Base-by-base conservation (phyloP, 2,888 invertebrate species). In the Parascotia fuliginaria region DNA sequence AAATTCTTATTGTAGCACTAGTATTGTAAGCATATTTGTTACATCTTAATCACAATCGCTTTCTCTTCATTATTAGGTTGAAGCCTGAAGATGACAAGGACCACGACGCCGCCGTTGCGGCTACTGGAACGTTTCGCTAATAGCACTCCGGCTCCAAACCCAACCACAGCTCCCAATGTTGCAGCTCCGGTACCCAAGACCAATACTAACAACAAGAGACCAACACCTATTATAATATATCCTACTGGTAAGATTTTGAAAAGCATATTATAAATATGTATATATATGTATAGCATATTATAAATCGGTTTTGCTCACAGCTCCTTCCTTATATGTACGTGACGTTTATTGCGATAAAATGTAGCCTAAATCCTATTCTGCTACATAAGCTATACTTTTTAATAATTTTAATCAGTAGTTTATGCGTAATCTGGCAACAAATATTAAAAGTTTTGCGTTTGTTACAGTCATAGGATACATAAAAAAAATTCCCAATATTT, bases 171-270 rank as follows among this genome's bases (percentile, higher is more conserved):
- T 13, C 68, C 79, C 34, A 73, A 67, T 60, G 78, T 73, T 44
- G 77, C 77, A 9, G 65, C 76, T 5, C 54, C 73, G 2, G 82
- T 82, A 9, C 83, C 81, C 46, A 89, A 89, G 56, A 77, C 83
- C 32, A 78, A 66, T 49, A 64, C 81, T 49, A 87, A 83, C 68
- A 95, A 94, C 75, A 96, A 96, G 83, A 93, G 95, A 71, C 95
- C 96, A 53, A 94, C 86, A 4, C 84, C 95, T 22, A 94, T 96
- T 75, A 93, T 95, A 70, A 93, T 96, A 49, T 78, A 79, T 39
- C 76, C 79, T 9, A 56, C 49, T 1, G 50, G 50, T 50, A 36
- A 40, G 16, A 29, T 15, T 13, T 19, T 12, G 1, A 12, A 31
- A 29, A 12, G 3, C 29, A 29, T 11, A 3, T 5, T 19, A 19